Percentiles rank a stretch among this genome's conserved stretches.
Conservation (phyloP, 2,113 vertebrate species). For the Clarias magur region DNA sequence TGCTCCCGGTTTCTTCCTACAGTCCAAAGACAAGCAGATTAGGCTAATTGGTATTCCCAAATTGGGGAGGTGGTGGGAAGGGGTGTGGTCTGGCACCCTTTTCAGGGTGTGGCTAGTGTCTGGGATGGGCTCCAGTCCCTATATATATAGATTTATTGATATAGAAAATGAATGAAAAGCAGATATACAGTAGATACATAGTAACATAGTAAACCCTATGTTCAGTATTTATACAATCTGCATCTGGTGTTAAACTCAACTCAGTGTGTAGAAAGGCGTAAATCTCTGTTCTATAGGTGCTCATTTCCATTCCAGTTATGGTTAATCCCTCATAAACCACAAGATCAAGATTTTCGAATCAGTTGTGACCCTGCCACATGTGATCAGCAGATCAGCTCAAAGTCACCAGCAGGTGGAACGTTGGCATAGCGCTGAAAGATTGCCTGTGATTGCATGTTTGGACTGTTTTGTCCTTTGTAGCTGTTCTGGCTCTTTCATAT, state of each 20-base stretch:
- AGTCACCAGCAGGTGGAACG: constrained; percentile 27
- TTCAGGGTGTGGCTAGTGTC: no score
- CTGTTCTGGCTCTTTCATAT: constrained; percentile 12
- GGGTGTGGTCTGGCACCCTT: no score
- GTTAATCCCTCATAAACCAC: not conserved
- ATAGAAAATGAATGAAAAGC: not conserved
- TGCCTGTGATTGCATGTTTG: constrained; percentile 12
- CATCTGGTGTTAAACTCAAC: not conserved
- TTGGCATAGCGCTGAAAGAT: not conserved
- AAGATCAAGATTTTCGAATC: constrained; percentile 33
- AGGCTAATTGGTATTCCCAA: no score
- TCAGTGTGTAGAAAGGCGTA: not conserved
- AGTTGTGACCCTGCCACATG: constrained; percentile 1
- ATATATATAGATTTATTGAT: no score
- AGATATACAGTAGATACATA: not conserved
- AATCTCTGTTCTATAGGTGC: not conserved
- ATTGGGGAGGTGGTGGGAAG: no score
- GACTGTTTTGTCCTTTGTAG: constrained; percentile 27
- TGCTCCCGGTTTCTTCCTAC: no score
- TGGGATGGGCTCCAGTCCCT: no score
- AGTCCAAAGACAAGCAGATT: no score
- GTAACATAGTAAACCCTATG: not conserved
- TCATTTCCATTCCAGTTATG: not conserved
- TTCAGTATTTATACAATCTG: not conserved
- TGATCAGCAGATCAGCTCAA: constrained; percentile 14